A percentile compares a stretch with the other conserved stretches of the same genome.
Conservation (phyloP, 2,797 vertebrate species). For the Fistularia commersonii region DNA sequence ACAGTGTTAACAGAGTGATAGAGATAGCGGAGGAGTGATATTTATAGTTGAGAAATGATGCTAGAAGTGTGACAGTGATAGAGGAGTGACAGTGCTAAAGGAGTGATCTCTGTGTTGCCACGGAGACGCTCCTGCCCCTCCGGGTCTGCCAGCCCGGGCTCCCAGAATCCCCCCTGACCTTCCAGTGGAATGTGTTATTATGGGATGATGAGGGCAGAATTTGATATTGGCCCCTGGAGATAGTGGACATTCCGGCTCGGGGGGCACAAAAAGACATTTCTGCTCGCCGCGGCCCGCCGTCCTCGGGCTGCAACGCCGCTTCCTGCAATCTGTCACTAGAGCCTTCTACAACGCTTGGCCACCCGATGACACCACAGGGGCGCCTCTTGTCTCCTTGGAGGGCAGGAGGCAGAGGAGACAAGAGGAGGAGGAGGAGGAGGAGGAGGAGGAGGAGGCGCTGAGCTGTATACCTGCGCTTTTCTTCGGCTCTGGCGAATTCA, state of each 20-base stretch:
- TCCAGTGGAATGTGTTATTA: constrained; percentile 77
- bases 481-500: constrained; percentile 8
- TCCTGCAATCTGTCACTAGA: constrained; percentile 85
- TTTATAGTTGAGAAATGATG: no score
- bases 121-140: no score
- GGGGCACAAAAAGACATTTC: constrained; percentile 82
- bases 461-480: constrained; percentile 9
- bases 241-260: constrained; percentile 80
- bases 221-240: constrained; percentile 81
- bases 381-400: constrained; percentile 67
- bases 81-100: neutral
- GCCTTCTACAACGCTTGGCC: constrained; percentile 76
- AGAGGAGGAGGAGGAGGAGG: no score
- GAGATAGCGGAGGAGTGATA: no score
- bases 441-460: constrained; percentile 10
- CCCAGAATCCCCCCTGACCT: constrained; percentile 73
- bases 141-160: no score
- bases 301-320: constrained; percentile 76
- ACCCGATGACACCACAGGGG: constrained; percentile 75
- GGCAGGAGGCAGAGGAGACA: constrained; percentile 31
- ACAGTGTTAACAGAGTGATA: no score
- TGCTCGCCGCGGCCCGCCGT: constrained; percentile 75
- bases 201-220: constrained; percentile 76
- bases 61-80: neutral
- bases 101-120: no score